Conservation (phyloP, 2,797 vertebrate genomes). For the Phoebastria nigripes region DNA sequence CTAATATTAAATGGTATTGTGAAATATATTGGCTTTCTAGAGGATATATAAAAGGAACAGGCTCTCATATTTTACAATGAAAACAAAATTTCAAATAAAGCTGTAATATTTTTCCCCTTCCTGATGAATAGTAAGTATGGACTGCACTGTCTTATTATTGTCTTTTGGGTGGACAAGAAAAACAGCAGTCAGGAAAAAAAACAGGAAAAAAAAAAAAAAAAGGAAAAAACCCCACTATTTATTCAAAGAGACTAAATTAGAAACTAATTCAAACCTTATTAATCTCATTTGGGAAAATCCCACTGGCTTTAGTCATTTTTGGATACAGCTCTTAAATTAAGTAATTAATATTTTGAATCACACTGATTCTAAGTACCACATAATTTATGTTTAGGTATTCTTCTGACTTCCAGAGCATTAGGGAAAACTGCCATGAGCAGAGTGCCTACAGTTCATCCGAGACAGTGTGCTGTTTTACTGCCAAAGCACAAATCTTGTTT, state of each 20-base stretch:
- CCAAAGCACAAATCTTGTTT: not conserved
- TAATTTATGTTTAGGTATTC: constrained; percentile 5
- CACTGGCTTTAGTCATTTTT: not conserved
- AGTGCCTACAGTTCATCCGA: not conserved
- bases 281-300: not conserved
- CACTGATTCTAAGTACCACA: not conserved
- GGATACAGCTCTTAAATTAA: not conserved
- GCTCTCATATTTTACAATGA: not conserved
- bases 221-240: accelerated
- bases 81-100: not conserved
- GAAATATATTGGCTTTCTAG: not conserved
- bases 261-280: not conserved
- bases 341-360: constrained; percentile 17
- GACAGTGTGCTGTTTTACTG: not conserved
- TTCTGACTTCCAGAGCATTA: not conserved
- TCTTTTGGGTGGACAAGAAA: not conserved
- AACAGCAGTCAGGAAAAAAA: not conserved
- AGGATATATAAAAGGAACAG: not conserved
- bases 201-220: not conserved
- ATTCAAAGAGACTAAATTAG: not conserved
- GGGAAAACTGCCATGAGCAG: not conserved
- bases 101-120: not conserved
- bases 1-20: not conserved
- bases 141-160: not conserved
- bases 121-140: not conserved